phyloP scores from a whole-genome alignment of 2,797 vertebrate genomes.

The Peromyscus melanophrys region DNA sequence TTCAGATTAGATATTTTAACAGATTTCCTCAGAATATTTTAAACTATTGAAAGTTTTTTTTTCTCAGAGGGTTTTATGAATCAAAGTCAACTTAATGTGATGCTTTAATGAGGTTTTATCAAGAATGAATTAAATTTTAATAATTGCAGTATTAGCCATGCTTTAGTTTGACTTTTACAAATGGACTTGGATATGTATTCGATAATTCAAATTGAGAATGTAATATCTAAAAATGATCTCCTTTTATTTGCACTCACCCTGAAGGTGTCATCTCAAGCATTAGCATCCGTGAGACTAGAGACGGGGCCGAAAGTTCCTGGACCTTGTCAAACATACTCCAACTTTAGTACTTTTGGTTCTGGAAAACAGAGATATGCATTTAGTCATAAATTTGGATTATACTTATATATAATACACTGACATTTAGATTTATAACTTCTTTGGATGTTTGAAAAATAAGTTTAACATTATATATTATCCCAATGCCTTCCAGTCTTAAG shows the following conservation, averaged over 20 bases:
- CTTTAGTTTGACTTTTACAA: background rate
- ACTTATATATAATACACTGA: background rate
- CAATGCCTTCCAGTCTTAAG: background rate
- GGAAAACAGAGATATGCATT: background rate
- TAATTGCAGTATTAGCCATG: background rate
- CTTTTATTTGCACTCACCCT: background rate
- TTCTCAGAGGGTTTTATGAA: background rate
- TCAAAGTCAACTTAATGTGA: background rate
- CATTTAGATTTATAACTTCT: background rate
- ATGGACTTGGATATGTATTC: background rate
- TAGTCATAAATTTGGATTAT: background rate
- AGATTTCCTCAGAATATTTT: background rate
- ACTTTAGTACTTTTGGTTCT: background rate
- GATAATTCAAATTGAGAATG: background rate
- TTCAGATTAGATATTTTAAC: background rate
- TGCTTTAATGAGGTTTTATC: background rate
- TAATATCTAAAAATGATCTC: background rate
- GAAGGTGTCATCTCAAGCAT: background rate
- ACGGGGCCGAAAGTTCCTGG: background rate
- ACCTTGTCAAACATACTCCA: background rate
- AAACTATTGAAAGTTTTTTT: background rate
- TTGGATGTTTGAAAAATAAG: background rate
- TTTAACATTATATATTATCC: background rate
- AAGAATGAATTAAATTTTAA: background rate
- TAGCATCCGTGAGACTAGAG: fast-evolving